Evolutionary conservation across 1,140 invertebrate genomes (phyloP), one percentile per base, ranked within the genome.

Genomic region (Helicoverpa armigera): DNA sequence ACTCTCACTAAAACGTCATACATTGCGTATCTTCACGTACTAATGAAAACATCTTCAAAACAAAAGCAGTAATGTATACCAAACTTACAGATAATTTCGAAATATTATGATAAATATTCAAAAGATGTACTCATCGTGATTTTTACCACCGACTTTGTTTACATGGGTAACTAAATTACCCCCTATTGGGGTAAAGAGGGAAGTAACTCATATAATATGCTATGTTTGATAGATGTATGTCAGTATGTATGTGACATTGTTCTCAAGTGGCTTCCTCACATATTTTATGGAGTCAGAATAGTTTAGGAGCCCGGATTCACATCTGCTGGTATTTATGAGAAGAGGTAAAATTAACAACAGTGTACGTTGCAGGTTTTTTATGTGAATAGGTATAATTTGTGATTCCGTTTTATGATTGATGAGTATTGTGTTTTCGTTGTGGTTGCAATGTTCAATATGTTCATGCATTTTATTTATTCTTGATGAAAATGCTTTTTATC

Each of bases 131-230:
- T 53, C 80, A 81, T 23, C 56, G 78, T 65, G 82, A 83, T 83
- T 86, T 86, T 87, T 70, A 79, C 81, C 82, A 82, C 82, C 83
- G 78, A 73, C 61, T 87, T 83, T 87, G 86, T 87, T 87, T 87
- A 86, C 84, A 87, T 86, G 84, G 70, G 80, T 80, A 83, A 84
- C 79, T 83, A 84, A 87, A 87, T 87, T 86, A 86, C 86, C 82
- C 43, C 74, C 35, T 80, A 84, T 86, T 81, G 84, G 80, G 82
- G 84, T 78, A 83, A 70, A 78, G 72, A 80, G 77, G 79, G 77
- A 65, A 48, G 56, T 4, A n/a, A 23, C 12, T 70, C 29, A 65
- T 79, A 69, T 78, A 79, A 58, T 67, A 79, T 70, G 76, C 51
- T 79, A 65, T 70, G 75, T 77, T 48, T 69, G 63, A 70, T 70